Conservation (phyloP, 2,113 vertebrate species). For the Oncorhynchus nerka region DNA sequence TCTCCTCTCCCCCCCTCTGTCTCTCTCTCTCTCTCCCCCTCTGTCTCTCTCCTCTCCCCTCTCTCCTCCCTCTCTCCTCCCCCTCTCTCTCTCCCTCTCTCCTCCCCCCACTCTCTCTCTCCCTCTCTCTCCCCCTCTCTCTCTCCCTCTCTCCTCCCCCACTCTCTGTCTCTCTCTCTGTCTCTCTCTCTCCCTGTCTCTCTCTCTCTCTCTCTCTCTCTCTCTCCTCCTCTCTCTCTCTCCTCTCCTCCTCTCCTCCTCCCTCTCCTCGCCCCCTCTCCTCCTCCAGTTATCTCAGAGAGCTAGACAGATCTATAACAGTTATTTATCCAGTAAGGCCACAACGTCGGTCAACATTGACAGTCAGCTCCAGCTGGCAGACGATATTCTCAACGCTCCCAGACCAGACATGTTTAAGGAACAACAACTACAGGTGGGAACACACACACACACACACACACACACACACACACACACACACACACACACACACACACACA, state of each 20-base stretch:
- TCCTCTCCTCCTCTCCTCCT: constrained; percentile 78
- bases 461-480: no score
- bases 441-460: no score
- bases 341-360: constrained; percentile 97
- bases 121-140: no score
- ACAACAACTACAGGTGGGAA: constrained; percentile 90
- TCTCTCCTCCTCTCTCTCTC: not conserved
- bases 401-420: constrained; percentile 96
- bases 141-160: not conserved
- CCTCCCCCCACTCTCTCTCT: no score
- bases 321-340: constrained; percentile 94
- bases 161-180: not conserved
- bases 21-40: no score
- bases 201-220: no score
- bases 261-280: not conserved
- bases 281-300: constrained; percentile 84
- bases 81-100: rapidly evolving
- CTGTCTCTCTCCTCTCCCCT: constrained; percentile 73
- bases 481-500: no score
- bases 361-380: constrained; percentile 90
- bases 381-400: constrained; percentile 90
- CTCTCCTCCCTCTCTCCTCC: constrained; percentile 50
- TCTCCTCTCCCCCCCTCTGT: no score
- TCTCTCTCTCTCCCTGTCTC: no score
- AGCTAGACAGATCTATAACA: constrained; percentile 94